These are phyloP conservation scores for Pterocles burchelli DNA, from an alignment of 2,113 vertebrate genomes.

Conservation along the genomic window DNA sequence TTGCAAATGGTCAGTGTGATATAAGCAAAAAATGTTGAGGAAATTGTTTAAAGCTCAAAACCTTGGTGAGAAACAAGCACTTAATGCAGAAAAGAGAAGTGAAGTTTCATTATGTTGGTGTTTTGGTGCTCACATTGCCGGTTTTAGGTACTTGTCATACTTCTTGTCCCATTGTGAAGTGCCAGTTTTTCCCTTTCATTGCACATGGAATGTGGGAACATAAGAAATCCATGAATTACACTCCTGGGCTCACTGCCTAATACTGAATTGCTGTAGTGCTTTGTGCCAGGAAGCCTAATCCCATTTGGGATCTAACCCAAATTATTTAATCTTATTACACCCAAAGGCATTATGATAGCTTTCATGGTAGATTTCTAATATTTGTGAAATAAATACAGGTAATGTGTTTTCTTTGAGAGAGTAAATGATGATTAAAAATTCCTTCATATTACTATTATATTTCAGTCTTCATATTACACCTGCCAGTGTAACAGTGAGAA, in stretches of 20 bases:
- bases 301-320: constrained; percentile 21
- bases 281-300: constrained; percentile 30
- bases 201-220: not conserved
- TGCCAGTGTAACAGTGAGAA: not conserved
- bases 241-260: constrained; percentile 20
- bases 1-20: not conserved
- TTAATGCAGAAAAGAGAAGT: not conserved
- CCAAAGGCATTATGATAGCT: not conserved
- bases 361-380: not conserved
- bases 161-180: not conserved
- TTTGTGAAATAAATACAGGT: not conserved
- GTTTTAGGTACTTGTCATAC: not conserved
- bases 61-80: not conserved
- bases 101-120: not conserved
- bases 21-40: not conserved
- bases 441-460: not conserved
- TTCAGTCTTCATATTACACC: not conserved
- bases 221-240: constrained; percentile 13
- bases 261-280: not conserved
- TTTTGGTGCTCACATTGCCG: not conserved
- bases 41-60: not conserved
- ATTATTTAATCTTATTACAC: constrained; percentile 3
- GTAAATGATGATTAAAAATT: not conserved
- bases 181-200: not conserved
- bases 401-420: not conserved